Evolutionary conservation across 2,888 invertebrate species (phyloP).

Genomic region (Pachydiplax longipennis): DNA sequence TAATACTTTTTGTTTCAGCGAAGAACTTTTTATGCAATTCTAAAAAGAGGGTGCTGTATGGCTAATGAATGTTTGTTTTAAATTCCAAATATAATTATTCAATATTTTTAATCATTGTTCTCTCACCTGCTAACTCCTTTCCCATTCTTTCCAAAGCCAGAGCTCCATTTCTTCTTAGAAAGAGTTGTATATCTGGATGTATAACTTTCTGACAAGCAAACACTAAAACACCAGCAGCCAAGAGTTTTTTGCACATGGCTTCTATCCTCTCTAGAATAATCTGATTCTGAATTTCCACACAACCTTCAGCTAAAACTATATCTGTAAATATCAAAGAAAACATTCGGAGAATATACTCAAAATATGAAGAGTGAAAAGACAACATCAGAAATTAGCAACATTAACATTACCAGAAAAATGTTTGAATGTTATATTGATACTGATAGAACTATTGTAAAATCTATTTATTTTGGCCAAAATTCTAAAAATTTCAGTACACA

Average conservation of each 20-base stretch:
- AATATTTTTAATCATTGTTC: no score
- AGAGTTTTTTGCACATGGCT: not conserved
- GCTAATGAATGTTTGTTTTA: no score
- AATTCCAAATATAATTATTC: no score
- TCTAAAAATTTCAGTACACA: no score
- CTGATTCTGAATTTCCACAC: not conserved
- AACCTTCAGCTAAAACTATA: not conserved
- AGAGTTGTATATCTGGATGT: not conserved
- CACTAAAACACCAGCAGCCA: conserved; percentile 18
- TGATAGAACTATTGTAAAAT: no score
- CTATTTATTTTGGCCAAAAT: no score
- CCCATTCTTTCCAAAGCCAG: conserved; percentile 30
- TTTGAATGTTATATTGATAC: no score
- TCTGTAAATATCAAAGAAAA: not conserved
- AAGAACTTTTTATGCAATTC: not conserved
- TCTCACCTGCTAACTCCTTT: conserved; percentile 29
- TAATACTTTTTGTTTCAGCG: not conserved
- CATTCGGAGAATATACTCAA: no score
- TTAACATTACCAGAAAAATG: no score
- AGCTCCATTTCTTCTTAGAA: not conserved
- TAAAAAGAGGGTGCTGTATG: no score
- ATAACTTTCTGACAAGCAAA: conserved; percentile 45
- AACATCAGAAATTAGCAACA: no score
- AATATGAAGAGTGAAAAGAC: no score
- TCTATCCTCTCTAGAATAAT: not conserved